Percentiles rank a stretch among this genome's conserved stretches.
Evolutionary conservation across 2,888 invertebrate genomes (phyloP).

Genomic region (Lucinisca nassula): DNA sequence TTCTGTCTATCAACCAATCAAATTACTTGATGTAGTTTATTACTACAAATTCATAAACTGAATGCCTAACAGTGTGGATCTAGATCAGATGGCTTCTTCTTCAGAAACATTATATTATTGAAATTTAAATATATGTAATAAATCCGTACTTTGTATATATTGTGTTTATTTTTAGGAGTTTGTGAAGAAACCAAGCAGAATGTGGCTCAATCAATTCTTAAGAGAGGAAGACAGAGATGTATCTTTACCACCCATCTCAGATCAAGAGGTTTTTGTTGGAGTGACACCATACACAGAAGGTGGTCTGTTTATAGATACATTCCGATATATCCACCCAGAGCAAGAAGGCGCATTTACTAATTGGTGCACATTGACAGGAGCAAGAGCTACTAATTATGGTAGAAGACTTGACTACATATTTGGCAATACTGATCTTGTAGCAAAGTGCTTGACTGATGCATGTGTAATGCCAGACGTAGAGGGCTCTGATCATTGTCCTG

Average conservation of each 20-base stretch:
- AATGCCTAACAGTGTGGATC: too few species aligned
- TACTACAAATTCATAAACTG: too few species aligned
- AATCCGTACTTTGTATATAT: too few species aligned
- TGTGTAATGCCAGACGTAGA: conserved; percentile 82
- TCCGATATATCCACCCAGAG: conserved; percentile 88
- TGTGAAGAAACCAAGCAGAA: conserved; percentile 80
- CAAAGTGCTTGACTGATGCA: conserved; percentile 79
- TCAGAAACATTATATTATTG: too few species aligned
- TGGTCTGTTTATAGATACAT: conserved; percentile 88
- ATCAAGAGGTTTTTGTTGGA: conserved; percentile 67
- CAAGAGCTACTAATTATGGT: conserved; percentile 89
- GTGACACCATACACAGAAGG: conserved; percentile 72
- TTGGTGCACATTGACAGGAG: conserved; percentile 88
- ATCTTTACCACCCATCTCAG: conserved; percentile 57
- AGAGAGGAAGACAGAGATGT: conserved; percentile 75
- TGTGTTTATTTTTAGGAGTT: conserved; percentile 83
- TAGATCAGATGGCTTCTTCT: too few species aligned
- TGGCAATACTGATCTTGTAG: conserved; percentile 81
- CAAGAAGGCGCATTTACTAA: conserved; percentile 88
- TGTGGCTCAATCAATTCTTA: conserved; percentile 87
- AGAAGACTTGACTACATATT: conserved; percentile 89
- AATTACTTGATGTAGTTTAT: too few species aligned
- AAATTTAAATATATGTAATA: too few species aligned
- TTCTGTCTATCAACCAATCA: too few species aligned
- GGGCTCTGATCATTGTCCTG: conserved; percentile 90